Conservation (phyloP, 2,113 vertebrate species). For the Python bivittatus region DNA sequence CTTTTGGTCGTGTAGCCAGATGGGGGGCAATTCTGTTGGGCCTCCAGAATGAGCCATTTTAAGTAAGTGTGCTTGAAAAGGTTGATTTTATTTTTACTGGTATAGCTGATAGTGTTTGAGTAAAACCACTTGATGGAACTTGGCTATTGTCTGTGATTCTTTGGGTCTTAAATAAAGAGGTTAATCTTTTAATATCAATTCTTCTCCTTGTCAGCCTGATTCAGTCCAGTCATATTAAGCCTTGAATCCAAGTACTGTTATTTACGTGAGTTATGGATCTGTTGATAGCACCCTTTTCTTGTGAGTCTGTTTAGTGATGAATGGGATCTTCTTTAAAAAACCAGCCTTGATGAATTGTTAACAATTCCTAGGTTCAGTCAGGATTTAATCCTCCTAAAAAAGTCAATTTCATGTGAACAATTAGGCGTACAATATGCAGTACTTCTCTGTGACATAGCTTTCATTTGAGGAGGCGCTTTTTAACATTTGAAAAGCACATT, state of each 20-base stretch:
- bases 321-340: neutral
- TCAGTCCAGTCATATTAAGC: neutral
- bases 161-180: slow-evolving; percentile 24
- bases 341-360: neutral
- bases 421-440: neutral
- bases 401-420: neutral
- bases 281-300: neutral
- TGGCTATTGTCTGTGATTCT: neutral
- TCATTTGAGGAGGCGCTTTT: neutral
- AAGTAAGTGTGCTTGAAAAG: neutral
- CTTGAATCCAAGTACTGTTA: neutral
- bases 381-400: neutral
- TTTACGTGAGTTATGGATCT: neutral
- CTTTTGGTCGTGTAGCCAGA: slow-evolving; percentile 28
- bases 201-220: neutral
- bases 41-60: neutral
- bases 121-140: neutral
- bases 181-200: slow-evolving; percentile 19
- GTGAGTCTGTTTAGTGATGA: neutral
- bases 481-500: neutral
- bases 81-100: slow-evolving; percentile 10
- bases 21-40: neutral
- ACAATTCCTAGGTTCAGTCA: slow-evolving; percentile 18
- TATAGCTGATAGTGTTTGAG: slow-evolving; percentile 36
- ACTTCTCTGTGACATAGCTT: neutral